Percentiles rank a stretch among this genome's conserved stretches.
Conservation (phyloP, 2,113 vertebrate genomes). For the Lepus americanus region DNA sequence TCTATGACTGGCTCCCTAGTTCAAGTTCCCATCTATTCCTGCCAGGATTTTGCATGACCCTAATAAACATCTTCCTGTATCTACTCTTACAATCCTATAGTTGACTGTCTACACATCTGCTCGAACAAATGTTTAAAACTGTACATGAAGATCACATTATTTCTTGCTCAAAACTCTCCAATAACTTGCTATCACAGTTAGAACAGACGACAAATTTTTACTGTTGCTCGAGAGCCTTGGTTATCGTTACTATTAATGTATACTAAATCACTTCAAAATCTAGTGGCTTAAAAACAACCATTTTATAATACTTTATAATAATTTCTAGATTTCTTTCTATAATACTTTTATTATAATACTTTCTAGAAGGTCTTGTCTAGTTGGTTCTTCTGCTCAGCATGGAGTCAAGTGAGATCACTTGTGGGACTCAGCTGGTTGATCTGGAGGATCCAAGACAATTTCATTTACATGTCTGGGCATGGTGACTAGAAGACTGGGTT, state of each 20-base stretch:
- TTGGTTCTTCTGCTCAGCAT: slow-evolving; percentile 4
- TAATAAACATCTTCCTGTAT: neutral
- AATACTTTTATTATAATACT: no score
- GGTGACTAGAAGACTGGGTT: neutral
- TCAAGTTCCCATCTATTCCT: neutral
- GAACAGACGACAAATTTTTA: slow-evolving; percentile 10
- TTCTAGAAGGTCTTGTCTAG: neutral
- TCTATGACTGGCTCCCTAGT: neutral
- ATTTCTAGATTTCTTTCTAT: no score
- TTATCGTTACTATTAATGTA: neutral
- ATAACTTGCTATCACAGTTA: neutral
- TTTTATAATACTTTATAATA: slow-evolving; percentile 1
- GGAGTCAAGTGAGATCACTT: neutral
- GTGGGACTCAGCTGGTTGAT: neutral
- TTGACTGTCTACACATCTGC: slow-evolving; percentile 5
- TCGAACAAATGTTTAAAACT: slow-evolving; percentile 19
- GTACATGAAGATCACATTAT: slow-evolving; percentile 27
- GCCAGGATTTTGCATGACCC: neutral
- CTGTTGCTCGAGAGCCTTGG: neutral
- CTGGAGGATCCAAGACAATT: neutral
- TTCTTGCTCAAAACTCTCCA: slow-evolving; percentile 26
- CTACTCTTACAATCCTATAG: neutral
- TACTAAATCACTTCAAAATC: slow-evolving; percentile 30
- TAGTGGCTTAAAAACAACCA: neutral
- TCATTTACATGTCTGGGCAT: neutral